These are phyloP conservation scores for Sebastolobus altivelis DNA, from an alignment of 2,797 vertebrate genomes.

Conservation along the genomic window DNA sequence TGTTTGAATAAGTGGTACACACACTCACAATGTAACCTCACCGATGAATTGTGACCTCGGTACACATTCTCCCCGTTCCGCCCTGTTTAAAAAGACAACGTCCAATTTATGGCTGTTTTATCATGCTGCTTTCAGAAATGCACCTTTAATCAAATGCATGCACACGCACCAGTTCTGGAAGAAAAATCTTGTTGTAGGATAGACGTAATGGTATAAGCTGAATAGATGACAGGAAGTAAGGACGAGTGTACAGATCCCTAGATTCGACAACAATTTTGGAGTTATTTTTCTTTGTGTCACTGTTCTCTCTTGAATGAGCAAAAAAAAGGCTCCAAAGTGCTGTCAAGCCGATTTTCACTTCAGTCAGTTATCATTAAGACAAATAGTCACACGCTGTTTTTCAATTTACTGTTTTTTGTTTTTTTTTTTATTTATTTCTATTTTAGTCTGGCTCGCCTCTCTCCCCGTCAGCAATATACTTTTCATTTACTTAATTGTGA, in stretches of 20 bases:
- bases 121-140: slow-evolving; percentile 22
- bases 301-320: neutral
- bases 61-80: slow-evolving; percentile 3
- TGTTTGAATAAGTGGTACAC: slow-evolving; percentile 24
- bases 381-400: neutral
- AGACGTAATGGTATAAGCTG: neutral
- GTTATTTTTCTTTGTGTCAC: neutral
- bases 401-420: neutral
- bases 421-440: neutral
- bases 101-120: slow-evolving; percentile 35
- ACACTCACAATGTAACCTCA: slow-evolving; percentile 31
- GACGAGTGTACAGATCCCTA: neutral
- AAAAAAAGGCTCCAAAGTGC: slow-evolving; percentile 1
- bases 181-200: neutral
- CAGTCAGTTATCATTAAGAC: neutral
- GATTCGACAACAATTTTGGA: neutral
- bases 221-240: neutral
- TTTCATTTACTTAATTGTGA: neutral
- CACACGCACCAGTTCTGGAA: neutral
- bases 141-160: slow-evolving; percentile 26
- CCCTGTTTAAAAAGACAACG: slow-evolving; percentile 27
- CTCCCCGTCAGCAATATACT: neutral
- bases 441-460: neutral
- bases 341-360: neutral
- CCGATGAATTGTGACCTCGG: slow-evolving; percentile 33